phyloP scores from a whole-genome alignment of 2,888 invertebrate species.

The Lasioglossum marginatum region DNA sequence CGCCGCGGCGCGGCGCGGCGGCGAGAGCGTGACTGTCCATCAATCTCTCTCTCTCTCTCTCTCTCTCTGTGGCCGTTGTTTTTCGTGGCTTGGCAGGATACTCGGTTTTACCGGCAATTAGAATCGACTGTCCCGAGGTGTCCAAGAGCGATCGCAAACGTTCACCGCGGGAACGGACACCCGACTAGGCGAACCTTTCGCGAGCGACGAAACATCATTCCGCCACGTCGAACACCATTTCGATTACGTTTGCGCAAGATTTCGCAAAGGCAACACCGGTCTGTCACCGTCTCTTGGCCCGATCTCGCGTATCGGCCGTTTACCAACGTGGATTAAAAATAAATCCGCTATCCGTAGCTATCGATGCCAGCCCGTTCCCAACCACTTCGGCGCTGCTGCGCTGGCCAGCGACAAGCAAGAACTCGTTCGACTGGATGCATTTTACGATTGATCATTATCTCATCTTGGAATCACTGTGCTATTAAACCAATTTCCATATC shows the following conservation, averaged over 20 bases:
- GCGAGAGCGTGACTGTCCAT: conserved; percentile 37
- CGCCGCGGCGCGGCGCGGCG: neutral
- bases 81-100: conserved; percentile 29
- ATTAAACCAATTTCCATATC: conserved; percentile 61
- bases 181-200: conserved; percentile 38
- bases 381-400: neutral
- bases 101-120: conserved; percentile 53
- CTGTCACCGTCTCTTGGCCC: conserved; percentile 23
- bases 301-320: conserved; percentile 28
- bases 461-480: conserved; percentile 45
- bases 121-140: conserved; percentile 45
- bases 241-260: conserved; percentile 44
- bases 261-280: conserved; percentile 36
- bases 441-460: conserved; percentile 55
- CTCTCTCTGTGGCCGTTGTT: conserved; percentile 19
- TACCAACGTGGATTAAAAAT: conserved; percentile 46
- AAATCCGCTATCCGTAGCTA: conserved; percentile 33
- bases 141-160: conserved; percentile 19
- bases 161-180: conserved; percentile 38
- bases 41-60: conserved; percentile 27
- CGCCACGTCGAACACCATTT: conserved; percentile 52
- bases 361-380: conserved; percentile 47
- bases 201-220: conserved; percentile 57
- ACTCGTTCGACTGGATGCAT: conserved; percentile 52
- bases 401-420: conserved; percentile 22